Evolutionary conservation across 1,140 invertebrate genomes (phyloP).

Genomic region (Phymastichus coffea): DNA sequence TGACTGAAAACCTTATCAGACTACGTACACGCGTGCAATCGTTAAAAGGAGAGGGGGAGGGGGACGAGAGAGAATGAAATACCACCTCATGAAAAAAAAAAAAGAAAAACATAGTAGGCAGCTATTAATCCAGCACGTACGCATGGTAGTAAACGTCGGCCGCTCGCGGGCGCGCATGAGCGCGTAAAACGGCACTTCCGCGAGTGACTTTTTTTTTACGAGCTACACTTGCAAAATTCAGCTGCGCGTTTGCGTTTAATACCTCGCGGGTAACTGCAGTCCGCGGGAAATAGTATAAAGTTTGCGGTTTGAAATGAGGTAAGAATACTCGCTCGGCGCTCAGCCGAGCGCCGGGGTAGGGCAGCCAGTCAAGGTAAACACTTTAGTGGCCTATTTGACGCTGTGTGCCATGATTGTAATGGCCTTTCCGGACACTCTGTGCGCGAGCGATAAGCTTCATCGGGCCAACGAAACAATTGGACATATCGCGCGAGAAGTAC

Average conservation of each 20-base stretch:
- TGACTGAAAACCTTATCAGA: no score
- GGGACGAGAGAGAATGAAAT: not conserved
- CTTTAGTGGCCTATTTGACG: no score
- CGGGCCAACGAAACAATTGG: no score
- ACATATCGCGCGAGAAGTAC: no score
- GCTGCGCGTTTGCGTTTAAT: not conserved
- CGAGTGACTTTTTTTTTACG: conserved; percentile 4
- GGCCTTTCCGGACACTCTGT: no score
- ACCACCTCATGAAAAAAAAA: not conserved
- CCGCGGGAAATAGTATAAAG: not conserved
- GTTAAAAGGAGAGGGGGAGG: no score
- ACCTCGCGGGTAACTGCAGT: not conserved
- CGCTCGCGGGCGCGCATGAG: not conserved
- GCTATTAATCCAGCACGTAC: conserved; percentile 1
- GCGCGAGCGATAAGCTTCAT: no score
- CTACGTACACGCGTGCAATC: no score
- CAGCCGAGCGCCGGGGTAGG: not conserved
- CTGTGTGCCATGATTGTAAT: no score
- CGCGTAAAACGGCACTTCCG: conserved; percentile 11
- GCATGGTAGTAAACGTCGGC: no score
- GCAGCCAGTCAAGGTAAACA: no score
- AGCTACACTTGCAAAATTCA: not conserved
- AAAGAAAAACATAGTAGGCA: not conserved
- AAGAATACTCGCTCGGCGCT: not conserved
- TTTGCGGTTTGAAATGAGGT: no score